A percentile compares a stretch with the other conserved stretches of the same genome.
Evolutionary conservation across 1,140 invertebrate genomes (phyloP).

Genomic region (Ceratosolen fusciceps): DNA sequence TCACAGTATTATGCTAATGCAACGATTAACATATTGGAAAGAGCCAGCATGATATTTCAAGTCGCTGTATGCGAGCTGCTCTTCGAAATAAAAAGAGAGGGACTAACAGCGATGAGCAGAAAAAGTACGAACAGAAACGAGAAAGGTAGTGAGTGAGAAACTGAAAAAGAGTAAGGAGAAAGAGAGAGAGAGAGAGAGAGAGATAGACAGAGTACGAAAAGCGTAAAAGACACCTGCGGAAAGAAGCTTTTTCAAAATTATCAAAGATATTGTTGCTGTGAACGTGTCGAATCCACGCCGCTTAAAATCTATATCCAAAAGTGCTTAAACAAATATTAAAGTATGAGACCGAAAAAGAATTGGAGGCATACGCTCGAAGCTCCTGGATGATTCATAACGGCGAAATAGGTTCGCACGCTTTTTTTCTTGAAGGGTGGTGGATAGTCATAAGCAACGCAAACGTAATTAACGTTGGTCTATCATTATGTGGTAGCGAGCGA

Average conservation of each 20-base stretch:
- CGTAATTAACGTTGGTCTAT: slow-evolving; percentile 72
- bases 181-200: background rate
- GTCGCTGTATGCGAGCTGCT: slow-evolving; percentile 52
- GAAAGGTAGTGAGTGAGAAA: background rate
- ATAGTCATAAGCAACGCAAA: slow-evolving; percentile 63
- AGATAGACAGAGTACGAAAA: background rate
- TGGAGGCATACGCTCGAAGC: slow-evolving; percentile 23
- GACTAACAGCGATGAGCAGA: background rate
- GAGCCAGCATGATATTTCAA: slow-evolving; percentile 69
- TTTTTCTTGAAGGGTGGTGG: slow-evolving; percentile 40
- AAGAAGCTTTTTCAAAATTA: slow-evolving; percentile 45
- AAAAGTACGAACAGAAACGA: slow-evolving; percentile 11
- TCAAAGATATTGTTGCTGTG: background rate
- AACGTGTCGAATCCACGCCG: background rate
- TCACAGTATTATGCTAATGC: slow-evolving; percentile 72
- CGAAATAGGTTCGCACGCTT: slow-evolving; percentile 48
- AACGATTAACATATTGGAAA: slow-evolving; percentile 70
- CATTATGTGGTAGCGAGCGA: slow-evolving; percentile 72
- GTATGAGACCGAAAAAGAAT: background rate
- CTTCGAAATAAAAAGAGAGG: slow-evolving; percentile 39
- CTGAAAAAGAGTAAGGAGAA: background rate
- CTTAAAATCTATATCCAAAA: background rate
- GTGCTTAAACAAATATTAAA: background rate
- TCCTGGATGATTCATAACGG: slow-evolving; percentile 44
- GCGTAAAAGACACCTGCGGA: slow-evolving; percentile 38